These are phyloP conservation scores for Aspidapion aeneum DNA, from an alignment of 2,888 invertebrate species.

Conservation along the genomic window DNA sequence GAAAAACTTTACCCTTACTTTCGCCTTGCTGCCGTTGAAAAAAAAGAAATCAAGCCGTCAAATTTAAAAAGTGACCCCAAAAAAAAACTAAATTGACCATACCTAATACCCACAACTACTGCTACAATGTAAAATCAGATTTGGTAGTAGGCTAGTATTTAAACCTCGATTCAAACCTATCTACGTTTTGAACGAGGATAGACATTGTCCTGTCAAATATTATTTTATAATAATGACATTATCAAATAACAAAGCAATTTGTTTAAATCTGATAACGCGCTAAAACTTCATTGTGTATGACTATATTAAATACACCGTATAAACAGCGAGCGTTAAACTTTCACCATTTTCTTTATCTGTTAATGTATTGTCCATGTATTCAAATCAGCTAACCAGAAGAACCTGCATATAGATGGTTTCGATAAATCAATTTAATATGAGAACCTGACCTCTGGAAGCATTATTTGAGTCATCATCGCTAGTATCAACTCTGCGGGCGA, in stretches of 20 bases:
- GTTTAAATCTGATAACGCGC: conserved; percentile 21
- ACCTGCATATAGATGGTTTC: conserved; percentile 4
- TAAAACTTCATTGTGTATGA: conserved; percentile 23
- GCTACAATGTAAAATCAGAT: no score
- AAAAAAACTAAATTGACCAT: no score
- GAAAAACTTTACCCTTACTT: no score
- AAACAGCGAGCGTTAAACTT: conserved; percentile 18
- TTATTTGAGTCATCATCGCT: neutral
- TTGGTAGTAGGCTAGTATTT: no score
- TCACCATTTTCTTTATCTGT: conserved; percentile 10
- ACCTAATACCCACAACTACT: no score
- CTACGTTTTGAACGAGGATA: no score
- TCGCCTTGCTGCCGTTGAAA: no score
- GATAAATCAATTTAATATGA: conserved; percentile 23
- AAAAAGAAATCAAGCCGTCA: no score
- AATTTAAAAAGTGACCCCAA: no score
- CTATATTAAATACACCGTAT: conserved; percentile 23
- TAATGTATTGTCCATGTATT: neutral
- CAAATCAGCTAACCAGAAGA: conserved; percentile 1
- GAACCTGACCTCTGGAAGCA: conserved; percentile 20
- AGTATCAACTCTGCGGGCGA: neutral
- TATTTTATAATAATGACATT: neutral
- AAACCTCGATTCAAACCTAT: no score
- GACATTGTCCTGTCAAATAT: conserved; percentile 21
- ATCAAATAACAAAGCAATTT: conserved; percentile 16